Conservation (phyloP, 2,797 vertebrate genomes). For the Pseudochirops corinnae region DNA sequence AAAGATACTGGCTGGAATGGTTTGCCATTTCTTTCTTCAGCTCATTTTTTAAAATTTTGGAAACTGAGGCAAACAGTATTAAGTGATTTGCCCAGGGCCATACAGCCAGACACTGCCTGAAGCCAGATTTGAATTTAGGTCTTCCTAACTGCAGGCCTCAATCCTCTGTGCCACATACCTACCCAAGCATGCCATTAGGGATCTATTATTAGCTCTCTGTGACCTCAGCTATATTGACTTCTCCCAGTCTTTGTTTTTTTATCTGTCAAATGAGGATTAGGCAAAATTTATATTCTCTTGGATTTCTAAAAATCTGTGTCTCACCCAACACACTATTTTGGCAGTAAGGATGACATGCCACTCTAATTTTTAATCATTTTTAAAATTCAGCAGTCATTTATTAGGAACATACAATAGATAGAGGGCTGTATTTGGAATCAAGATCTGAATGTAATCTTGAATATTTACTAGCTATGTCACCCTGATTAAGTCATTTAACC, state of each 20-base stretch:
- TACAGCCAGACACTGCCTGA: background rate
- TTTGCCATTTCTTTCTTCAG: background rate
- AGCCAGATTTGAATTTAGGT: background rate
- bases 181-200: background rate
- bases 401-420: background rate
- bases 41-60: background rate
- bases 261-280: background rate
- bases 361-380: background rate
- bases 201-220: background rate
- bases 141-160: background rate
- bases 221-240: background rate
- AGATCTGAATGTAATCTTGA: background rate
- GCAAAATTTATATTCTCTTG: background rate
- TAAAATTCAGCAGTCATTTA: background rate
- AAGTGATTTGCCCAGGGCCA: background rate
- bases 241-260: background rate
- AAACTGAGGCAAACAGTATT: background rate
- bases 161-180: background rate
- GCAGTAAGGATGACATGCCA: background rate
- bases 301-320: background rate
- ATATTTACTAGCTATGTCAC: too few species aligned
- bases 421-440: background rate
- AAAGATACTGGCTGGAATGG: background rate
- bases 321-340: background rate
- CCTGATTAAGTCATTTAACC: background rate